Evolutionary conservation across 2,888 invertebrate genomes (phyloP).

Genomic region (Clanis bilineata): DNA sequence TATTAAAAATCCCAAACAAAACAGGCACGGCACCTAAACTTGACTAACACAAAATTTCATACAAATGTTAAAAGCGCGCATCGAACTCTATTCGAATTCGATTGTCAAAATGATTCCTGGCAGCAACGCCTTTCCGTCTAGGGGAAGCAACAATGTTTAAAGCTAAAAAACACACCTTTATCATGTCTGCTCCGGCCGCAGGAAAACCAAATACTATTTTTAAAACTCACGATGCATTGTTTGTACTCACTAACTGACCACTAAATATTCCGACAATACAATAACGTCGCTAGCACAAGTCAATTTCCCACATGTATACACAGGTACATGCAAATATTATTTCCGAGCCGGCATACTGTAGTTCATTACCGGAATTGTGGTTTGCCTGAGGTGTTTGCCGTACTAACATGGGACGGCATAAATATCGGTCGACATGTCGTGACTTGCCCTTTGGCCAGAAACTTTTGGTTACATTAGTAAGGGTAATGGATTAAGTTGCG

Average conservation of each 20-base stretch:
- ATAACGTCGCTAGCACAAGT: neutral
- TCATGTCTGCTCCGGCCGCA: too few relatives aligned
- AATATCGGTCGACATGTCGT: conserved; percentile 1
- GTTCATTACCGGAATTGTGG: conserved; percentile 5
- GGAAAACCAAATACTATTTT: too few relatives aligned
- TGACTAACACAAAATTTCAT: too few relatives aligned
- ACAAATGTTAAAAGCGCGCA: too few relatives aligned
- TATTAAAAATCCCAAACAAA: too few relatives aligned
- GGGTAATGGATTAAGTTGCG: neutral
- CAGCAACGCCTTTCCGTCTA: too few relatives aligned
- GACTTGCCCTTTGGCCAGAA: conserved; percentile 8
- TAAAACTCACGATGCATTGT: neutral
- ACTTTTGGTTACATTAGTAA: neutral
- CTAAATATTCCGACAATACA: neutral
- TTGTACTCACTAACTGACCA: neutral
- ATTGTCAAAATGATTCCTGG: too few relatives aligned
- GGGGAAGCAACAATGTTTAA: too few relatives aligned
- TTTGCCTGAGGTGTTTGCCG: neutral
- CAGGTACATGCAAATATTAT: conserved; percentile 12
- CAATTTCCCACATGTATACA: neutral
- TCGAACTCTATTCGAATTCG: too few relatives aligned
- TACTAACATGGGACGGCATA: neutral
- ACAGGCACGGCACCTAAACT: too few relatives aligned
- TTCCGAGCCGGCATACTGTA: neutral
- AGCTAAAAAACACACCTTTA: too few relatives aligned